Percentiles rank a stretch among this genome's conserved stretches.
Conservation (phyloP, 2,888 invertebrate genomes). For the Heliconius erato region DNA sequence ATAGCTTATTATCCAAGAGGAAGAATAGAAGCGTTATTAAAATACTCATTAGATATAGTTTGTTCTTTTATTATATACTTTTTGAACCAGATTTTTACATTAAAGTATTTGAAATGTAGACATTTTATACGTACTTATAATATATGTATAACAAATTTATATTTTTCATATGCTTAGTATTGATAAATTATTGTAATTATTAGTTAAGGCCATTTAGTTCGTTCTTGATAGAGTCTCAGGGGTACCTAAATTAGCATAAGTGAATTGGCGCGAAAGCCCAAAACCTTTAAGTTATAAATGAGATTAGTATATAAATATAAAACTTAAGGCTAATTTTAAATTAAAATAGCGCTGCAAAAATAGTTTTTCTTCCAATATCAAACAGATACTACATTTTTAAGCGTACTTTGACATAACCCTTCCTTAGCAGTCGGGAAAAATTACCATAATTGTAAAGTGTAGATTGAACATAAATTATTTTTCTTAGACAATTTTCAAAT, state of each 20-base stretch:
- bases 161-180: background rate
- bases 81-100: too few species aligned
- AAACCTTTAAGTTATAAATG: background rate
- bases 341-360: background rate
- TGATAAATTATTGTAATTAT: background rate
- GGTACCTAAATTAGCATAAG: constrained; percentile 47
- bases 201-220: constrained; percentile 5
- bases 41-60: background rate
- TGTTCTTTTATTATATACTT: too few species aligned
- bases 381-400: background rate
- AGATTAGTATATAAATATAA: background rate
- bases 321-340: background rate
- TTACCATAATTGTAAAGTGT: background rate
- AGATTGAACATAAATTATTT: background rate
- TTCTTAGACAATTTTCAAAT: background rate
- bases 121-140: too few species aligned
- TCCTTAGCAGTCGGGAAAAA: too few species aligned
- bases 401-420: too few species aligned
- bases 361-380: background rate
- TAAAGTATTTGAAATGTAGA: too few species aligned
- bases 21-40: background rate
- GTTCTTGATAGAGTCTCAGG: constrained; percentile 43
- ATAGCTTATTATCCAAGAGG: background rate
- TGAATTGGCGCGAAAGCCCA: constrained; percentile 5
- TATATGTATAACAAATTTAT: background rate